Conservation (phyloP, 2,797 vertebrate genomes). For the Megalops cyprinoides region DNA sequence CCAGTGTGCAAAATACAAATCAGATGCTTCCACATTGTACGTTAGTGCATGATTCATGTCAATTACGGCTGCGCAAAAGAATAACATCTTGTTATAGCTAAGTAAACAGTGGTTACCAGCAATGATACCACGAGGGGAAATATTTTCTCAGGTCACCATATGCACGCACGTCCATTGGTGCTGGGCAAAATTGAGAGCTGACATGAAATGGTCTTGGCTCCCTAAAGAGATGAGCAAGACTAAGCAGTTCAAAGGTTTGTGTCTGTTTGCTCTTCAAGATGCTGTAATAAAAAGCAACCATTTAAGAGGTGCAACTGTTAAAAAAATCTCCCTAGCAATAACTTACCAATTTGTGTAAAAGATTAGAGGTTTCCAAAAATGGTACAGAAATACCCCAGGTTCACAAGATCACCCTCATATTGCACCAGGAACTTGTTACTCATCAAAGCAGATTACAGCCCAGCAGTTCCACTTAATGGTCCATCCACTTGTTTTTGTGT, state of each 20-base stretch:
- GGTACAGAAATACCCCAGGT: not conserved
- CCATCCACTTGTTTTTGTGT: not conserved
- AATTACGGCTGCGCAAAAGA: too few relatives aligned
- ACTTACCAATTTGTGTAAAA: conserved; percentile 20
- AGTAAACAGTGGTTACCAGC: too few relatives aligned
- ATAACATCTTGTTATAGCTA: too few relatives aligned
- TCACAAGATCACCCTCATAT: not conserved
- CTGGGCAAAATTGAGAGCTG: too few relatives aligned
- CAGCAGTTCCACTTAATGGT: not conserved
- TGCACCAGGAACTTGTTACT: conserved; percentile 1
- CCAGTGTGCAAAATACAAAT: too few relatives aligned
- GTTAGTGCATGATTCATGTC: too few relatives aligned
- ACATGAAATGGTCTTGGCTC: not conserved
- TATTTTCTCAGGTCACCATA: too few relatives aligned
- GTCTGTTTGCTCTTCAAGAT: not conserved
- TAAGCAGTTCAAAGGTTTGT: not conserved
- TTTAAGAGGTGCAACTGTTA: not conserved
- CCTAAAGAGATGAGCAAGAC: too few relatives aligned
- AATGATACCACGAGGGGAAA: too few relatives aligned
- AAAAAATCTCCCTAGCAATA: not conserved
- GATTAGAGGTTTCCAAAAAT: not conserved
- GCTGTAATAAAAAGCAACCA: not conserved
- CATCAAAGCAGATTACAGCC: conserved; percentile 3
- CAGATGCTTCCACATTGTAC: too few relatives aligned
- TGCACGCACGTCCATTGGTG: not conserved